Evolutionary conservation across 2,113 vertebrate species (phyloP).

Genomic region (Triplophysa rosa): DNA sequence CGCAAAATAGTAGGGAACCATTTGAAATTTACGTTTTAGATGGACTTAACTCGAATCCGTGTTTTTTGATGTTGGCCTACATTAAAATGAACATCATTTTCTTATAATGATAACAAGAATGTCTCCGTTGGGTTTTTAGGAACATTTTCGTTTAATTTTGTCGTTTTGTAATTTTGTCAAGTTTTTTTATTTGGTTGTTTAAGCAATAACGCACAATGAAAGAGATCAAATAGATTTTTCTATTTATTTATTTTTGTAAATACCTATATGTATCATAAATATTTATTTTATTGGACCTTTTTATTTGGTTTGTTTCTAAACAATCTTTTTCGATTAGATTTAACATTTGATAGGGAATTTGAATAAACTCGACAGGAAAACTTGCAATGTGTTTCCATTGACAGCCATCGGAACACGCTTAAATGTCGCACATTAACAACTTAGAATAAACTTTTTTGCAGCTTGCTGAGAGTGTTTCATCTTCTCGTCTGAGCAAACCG

Average conservation of each 20-base stretch:
- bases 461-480: constrained; percentile 46
- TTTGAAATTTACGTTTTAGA: constrained; percentile 52
- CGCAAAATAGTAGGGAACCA: constrained; percentile 49
- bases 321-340: background rate
- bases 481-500: constrained; percentile 38
- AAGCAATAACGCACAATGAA: background rate
- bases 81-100: background rate
- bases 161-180: too few species aligned
- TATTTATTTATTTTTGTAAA: background rate
- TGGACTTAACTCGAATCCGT: constrained; percentile 7
- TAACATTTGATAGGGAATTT: background rate
- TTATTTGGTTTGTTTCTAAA: background rate
- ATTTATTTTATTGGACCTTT: background rate
- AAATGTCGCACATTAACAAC: constrained; percentile 1
- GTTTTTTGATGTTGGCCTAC: constrained; percentile 5
- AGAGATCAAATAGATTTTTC: background rate
- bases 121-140: too few species aligned
- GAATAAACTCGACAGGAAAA: background rate
- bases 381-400: background rate
- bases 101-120: background rate
- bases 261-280: background rate
- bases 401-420: background rate
- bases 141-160: too few species aligned
- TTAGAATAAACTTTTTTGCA: constrained; percentile 39
- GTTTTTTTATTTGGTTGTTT: background rate